Conservation (phyloP, 2,888 invertebrate genomes). For the Nycteola revayana region DNA sequence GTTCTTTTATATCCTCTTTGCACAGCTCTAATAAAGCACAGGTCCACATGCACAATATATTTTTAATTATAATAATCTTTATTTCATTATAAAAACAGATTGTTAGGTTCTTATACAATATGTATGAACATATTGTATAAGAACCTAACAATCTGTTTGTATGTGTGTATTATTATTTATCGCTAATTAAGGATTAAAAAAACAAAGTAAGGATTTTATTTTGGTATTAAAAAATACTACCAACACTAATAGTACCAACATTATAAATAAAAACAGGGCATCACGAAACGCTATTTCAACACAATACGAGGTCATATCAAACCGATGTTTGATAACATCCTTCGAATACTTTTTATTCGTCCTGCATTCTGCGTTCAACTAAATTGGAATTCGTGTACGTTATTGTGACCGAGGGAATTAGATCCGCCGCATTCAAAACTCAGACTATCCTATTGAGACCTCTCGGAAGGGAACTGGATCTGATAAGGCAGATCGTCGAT, state of each 20-base stretch:
- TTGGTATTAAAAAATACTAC: constrained; percentile 20
- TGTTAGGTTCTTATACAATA: too few species aligned
- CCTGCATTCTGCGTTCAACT: constrained; percentile 53
- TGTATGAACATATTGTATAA: too few species aligned
- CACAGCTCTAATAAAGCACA: too few species aligned
- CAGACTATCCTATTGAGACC: constrained; percentile 77
- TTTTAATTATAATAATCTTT: too few species aligned
- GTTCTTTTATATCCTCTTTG: too few species aligned
- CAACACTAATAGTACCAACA: constrained; percentile 21
- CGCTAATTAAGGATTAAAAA: too few species aligned
- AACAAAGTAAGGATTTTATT: constrained; percentile 16
- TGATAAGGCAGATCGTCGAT: constrained; percentile 80
- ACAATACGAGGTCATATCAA: constrained; percentile 47
- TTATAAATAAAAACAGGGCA: constrained; percentile 36
- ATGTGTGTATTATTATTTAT: too few species aligned
- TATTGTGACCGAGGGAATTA: constrained; percentile 76
- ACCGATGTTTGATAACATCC: constrained; percentile 53
- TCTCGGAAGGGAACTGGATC: constrained; percentile 79
- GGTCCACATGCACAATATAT: too few species aligned
- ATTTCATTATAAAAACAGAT: too few species aligned
- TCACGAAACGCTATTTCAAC: constrained; percentile 39
- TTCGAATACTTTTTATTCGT: constrained; percentile 53
- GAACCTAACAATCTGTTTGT: too few species aligned
- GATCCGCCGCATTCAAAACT: constrained; percentile 76
- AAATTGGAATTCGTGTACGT: constrained; percentile 69